Evolutionary conservation across 2,797 vertebrate genomes (phyloP).

Genomic region (Neosilurus mollespiculum): DNA sequence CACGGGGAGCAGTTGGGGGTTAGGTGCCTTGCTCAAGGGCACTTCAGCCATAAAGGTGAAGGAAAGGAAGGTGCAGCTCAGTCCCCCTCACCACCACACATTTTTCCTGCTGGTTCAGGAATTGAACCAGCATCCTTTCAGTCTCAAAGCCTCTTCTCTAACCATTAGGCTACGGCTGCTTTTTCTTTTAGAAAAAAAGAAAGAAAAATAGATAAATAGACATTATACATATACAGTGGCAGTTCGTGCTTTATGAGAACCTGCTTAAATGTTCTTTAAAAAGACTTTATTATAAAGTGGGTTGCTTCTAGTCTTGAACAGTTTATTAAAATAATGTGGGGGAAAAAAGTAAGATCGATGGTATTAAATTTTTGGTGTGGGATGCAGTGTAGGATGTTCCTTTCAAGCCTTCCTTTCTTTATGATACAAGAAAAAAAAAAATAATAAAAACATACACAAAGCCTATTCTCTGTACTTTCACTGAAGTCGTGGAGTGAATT

Average conservation of each 20-base stretch:
- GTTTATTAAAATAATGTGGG: neutral
- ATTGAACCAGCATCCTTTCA: no score
- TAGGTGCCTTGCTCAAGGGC: no score
- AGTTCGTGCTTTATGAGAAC: neutral
- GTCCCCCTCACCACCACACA: no score
- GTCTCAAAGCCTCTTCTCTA: no score
- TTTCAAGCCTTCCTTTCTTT: neutral
- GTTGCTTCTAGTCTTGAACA: neutral
- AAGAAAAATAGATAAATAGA: neutral
- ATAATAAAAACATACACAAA: neutral
- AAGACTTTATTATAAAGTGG: neutral
- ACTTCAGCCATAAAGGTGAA: no score
- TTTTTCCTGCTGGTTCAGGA: no score
- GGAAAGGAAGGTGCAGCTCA: no score
- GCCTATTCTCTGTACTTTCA: neutral
- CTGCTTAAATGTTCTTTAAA: neutral
- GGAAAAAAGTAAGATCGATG: neutral
- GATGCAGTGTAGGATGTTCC: slow-evolving; percentile 22
- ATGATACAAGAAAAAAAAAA: neutral
- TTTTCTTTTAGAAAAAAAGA: no score
- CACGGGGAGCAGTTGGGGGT: no score
- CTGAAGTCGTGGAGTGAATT: neutral
- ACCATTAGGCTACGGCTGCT: no score
- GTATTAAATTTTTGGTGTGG: neutral
- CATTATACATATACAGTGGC: neutral